These are phyloP conservation scores for Gambusia holbrooki DNA, from an alignment of 2,113 vertebrate species.

Conservation along the genomic window DNA sequence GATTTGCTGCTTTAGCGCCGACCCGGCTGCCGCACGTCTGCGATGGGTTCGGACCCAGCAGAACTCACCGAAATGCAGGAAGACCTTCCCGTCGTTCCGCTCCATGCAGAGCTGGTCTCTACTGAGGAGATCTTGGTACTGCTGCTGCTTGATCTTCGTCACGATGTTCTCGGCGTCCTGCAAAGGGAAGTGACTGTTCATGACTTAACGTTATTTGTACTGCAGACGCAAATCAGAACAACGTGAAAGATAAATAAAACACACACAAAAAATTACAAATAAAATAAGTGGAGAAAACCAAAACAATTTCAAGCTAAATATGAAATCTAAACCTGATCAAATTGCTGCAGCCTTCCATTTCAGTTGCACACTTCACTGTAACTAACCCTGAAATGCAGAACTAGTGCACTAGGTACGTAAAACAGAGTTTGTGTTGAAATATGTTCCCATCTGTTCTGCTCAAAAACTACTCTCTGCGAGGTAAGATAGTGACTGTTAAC, in stretches of 20 bases:
- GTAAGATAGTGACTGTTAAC: neutral
- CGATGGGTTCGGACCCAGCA: neutral
- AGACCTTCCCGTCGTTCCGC: constrained; percentile 86
- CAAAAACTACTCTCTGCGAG: neutral
- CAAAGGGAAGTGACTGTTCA: constrained; percentile 61
- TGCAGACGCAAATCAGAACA: neutral
- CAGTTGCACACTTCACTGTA: neutral
- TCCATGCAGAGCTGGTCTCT: constrained; percentile 92
- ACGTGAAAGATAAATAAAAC: neutral
- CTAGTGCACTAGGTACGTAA: neutral
- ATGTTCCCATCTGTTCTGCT: neutral
- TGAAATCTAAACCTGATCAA: neutral
- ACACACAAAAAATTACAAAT: too few relatives aligned
- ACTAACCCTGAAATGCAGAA: neutral
- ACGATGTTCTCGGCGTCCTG: constrained; percentile 96
- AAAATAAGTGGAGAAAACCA: neutral
- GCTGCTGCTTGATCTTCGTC: constrained; percentile 94
- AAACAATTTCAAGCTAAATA: neutral
- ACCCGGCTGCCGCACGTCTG: neutral
- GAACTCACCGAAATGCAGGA: constrained; percentile 91
- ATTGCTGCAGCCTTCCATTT: neutral
- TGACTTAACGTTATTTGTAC: constrained; percentile 23
- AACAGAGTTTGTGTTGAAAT: neutral
- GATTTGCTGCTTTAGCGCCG: neutral
- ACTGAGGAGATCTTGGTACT: constrained; percentile 88